Conservation (phyloP, 2,113 vertebrate species). For the Craseonycteris thonglongyai region DNA sequence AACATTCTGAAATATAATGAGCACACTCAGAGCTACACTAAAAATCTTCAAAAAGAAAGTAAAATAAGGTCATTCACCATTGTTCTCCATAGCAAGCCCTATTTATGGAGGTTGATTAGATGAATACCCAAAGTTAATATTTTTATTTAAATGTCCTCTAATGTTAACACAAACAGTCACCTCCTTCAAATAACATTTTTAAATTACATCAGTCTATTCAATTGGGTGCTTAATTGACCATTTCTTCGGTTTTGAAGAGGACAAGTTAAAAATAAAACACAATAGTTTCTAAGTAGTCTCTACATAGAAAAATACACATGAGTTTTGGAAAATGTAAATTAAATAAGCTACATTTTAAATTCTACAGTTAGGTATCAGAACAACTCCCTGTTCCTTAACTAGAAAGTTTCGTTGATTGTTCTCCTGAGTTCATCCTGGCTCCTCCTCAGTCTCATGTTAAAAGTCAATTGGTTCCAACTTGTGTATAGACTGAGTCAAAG, state of each 20-base stretch:
- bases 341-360: not conserved
- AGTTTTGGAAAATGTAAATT: not conserved
- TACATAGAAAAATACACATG: not conserved
- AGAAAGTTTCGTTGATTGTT: not conserved
- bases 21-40: not conserved
- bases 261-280: not conserved
- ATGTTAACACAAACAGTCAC: not conserved
- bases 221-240: not conserved
- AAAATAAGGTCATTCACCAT: not conserved
- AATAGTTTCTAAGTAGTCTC: not conserved
- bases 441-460: not conserved
- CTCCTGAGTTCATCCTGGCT: not conserved
- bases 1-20: not conserved
- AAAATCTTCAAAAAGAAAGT: not conserved
- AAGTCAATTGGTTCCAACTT: not conserved
- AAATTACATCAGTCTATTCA: not conserved
- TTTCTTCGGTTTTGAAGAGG: not conserved
- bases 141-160: not conserved
- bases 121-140: not conserved
- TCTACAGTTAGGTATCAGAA: not conserved
- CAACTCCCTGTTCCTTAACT: not conserved
- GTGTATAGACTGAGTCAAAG: not conserved
- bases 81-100: not conserved
- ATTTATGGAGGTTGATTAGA: not conserved
- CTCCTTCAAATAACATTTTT: not conserved